Evolutionary conservation across 1,140 invertebrate genomes (phyloP), one percentile per base, ranked within the genome.

Genomic region (Neoseiulus cucumeris): DNA sequence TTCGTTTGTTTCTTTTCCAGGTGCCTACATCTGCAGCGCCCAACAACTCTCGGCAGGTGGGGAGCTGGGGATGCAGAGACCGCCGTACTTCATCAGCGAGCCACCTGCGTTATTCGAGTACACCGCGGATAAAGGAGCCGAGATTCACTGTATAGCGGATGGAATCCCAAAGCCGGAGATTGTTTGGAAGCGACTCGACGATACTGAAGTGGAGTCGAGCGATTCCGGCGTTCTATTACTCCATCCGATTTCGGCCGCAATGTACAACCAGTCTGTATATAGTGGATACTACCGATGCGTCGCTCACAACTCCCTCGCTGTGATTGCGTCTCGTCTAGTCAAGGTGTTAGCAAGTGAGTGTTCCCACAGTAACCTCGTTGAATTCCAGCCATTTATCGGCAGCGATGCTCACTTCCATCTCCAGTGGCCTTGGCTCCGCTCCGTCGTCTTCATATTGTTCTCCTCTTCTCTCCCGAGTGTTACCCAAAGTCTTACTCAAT

Each of bases 281-380:
- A 59, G 51, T 25, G 51, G 51, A 25, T 59, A 29, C 51, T 59
- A 59, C 22, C 51, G 51, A 29, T 59, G 51, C 51, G 22, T 59
- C 14, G 51, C 51, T 17, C 14, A 33, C 14, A 59, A 59, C 51
- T 59, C 51, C 6, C 33, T 59, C 25, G 51, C 51, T 17, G 51
- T 59, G 14, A 59, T 59, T 33, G 51, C 51, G 51, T 59, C 51
- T 25, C 25, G 51, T 17, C 51, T 59, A 29, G 51, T 59, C 51
- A 59, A 59, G 25, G 51, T 59, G 12, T 59, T 59, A 59, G 51
- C 51, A 59, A 59, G 51, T 59, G 33, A 59, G 51, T 59, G 45
- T 22, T 14, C 14, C 9, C 4, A 39, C 4, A 4, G 4, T 39
- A 6, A 6, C 33, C 33, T 9, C 33, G 33, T 4, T 39, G 33